These are phyloP conservation scores for Mamestra brassicae DNA, from an alignment of 2,888 invertebrate species.

Conservation along the genomic window DNA sequence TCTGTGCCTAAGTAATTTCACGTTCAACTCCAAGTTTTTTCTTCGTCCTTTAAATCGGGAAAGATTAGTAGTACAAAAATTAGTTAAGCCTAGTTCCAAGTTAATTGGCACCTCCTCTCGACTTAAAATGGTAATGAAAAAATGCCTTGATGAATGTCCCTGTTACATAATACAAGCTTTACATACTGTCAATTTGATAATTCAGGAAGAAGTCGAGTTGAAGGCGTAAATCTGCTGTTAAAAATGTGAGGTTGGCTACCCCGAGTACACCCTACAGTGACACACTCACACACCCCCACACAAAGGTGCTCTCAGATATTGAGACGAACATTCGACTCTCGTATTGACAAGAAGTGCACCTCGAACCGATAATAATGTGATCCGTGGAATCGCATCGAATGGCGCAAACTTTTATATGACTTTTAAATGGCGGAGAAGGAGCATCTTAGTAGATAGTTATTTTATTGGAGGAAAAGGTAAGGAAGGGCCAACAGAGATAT, in stretches of 20 bases:
- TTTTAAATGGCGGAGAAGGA: conserved; percentile 37
- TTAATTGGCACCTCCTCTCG: no score
- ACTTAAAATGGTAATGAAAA: no score
- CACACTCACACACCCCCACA: conserved; percentile 61
- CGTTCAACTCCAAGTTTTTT: not conserved
- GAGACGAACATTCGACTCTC: conserved; percentile 70
- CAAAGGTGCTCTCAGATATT: conserved; percentile 69
- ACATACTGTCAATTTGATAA: no score
- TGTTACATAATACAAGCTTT: no score
- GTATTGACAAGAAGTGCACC: conserved; percentile 71
- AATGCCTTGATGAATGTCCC: no score
- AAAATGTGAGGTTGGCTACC: not conserved
- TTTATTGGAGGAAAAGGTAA: conserved; percentile 4
- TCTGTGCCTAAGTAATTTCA: no score
- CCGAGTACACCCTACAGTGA: conserved; percentile 38
- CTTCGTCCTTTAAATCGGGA: no score
- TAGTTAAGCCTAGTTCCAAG: no score
- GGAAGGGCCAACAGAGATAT: no score
- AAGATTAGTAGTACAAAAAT: no score
- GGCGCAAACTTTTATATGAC: conserved; percentile 58
- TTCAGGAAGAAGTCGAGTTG: no score
- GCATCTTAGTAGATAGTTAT: conserved; percentile 5
- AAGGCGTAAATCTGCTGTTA: not conserved
- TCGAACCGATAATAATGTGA: conserved; percentile 69
- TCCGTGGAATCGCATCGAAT: conserved; percentile 66